Base-by-base conservation (phyloP, 2,888 invertebrate genomes). In the Unio pictorum region DNA sequence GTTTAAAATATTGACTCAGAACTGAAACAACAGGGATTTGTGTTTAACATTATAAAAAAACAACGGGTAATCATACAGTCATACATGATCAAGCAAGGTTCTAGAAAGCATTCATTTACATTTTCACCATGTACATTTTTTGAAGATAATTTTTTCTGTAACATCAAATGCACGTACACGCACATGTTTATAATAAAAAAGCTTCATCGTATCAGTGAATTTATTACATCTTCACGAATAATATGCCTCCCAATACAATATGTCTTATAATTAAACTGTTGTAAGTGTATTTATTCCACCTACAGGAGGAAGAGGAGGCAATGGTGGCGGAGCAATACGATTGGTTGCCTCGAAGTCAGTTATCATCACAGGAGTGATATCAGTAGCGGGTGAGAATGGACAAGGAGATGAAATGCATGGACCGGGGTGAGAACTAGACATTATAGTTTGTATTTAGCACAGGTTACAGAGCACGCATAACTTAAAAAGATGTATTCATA, bases 281-380 rank as follows among this genome's bases (percentile, higher is more conserved):
- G 17, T 3, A 20, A 30, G 1, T 64, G 11, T 20, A 55, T 34
- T 30, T 17, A 59, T 45, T 28, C 34, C n/a, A 56, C 56, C 18
- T 55, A 5, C 61, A 84, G 84, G 84, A 64, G 83, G 84, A 3
- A 55, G 61, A 11, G 84, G 84, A 3, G 84, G 84, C 11, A 83
- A 79, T 71, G 84, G 84, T 0, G 84, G 84, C 18, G 82, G 80
- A 1, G 75, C 75, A 15, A 74, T 84, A 8, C 74, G 74, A 45
- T 73, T 84, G 57, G 68, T 69, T 30, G 81, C 81, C 3, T 68
- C 72, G 6, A 68, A 71, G 45, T 78, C 74, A 11, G 77, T 83
- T 7, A 68, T 61, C 8, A 72, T 84, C 11, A 74, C 69, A 4
- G 84, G 84, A 11, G 60, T 72, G 6, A 68, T 84, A 1, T 71